Conservation (phyloP, 1,140 invertebrate genomes). For the Aphidius gifuensis region DNA sequence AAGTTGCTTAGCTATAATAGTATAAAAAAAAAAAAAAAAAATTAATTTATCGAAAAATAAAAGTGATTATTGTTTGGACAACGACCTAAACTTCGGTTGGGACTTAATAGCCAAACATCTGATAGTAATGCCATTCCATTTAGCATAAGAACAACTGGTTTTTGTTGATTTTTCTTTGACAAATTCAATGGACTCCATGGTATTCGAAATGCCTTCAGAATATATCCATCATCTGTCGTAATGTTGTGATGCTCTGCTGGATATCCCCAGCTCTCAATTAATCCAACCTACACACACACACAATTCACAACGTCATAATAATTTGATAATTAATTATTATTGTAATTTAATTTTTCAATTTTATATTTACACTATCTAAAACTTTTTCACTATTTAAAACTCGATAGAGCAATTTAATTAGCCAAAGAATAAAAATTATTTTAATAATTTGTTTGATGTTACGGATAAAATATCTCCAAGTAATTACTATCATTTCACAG, state of each 20-base stretch:
- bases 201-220: constrained; percentile 72
- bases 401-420: too few species aligned
- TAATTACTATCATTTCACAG: too few species aligned
- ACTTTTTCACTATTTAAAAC: too few species aligned
- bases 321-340: too few species aligned
- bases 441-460: too few species aligned
- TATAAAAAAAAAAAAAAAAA: constrained; percentile 1
- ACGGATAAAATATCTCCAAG: too few species aligned
- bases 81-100: not conserved
- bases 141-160: not conserved
- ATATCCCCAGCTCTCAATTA: constrained; percentile 65
- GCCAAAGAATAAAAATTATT: too few species aligned
- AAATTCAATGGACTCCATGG: constrained; percentile 47
- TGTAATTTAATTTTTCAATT: too few species aligned
- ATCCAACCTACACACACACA: constrained; percentile 13
- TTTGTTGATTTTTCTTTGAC: not conserved
- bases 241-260: constrained; percentile 64
- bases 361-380: too few species aligned
- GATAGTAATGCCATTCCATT: not conserved
- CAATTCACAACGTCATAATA: too few species aligned
- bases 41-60: not conserved
- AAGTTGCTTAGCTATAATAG: constrained; percentile 48
- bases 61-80: too few species aligned
- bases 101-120: not conserved
- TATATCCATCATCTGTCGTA: constrained; percentile 68